Evolutionary conservation across 2,888 invertebrate genomes (phyloP).

Genomic region (Chrysotoxum bicinctum): DNA sequence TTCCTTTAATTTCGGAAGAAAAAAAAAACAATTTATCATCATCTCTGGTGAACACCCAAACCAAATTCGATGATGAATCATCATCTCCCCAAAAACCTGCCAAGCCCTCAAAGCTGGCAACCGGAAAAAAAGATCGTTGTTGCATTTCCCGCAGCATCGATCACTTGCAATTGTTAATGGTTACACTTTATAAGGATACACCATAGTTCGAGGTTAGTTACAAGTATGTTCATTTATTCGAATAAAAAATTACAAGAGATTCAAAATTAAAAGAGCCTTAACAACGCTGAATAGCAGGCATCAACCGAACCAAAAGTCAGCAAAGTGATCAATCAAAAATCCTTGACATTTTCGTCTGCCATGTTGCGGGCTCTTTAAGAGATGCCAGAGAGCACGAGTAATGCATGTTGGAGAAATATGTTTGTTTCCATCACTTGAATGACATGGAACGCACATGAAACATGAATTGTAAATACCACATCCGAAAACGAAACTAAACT

Average conservation of each 20-base stretch:
- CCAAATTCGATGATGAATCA: slow-evolving; percentile 68
- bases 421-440: slow-evolving; percentile 68
- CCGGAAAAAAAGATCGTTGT: slow-evolving; percentile 38
- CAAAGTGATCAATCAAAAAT: slow-evolving; percentile 72
- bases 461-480: slow-evolving; percentile 71
- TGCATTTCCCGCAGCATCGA: slow-evolving; percentile 67
- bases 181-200: slow-evolving; percentile 11
- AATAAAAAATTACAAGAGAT: slow-evolving; percentile 19
- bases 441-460: slow-evolving; percentile 67
- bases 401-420: slow-evolving; percentile 62
- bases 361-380: slow-evolving; percentile 30
- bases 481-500: slow-evolving; percentile 42
- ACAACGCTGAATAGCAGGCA: slow-evolving; percentile 3
- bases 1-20: slow-evolving; percentile 34
- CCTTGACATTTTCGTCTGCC: slow-evolving; percentile 65
- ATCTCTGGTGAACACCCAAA: slow-evolving; percentile 54
- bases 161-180: slow-evolving; percentile 67
- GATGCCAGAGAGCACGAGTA: slow-evolving; percentile 12
- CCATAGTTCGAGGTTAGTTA: slow-evolving; percentile 22
- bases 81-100: slow-evolving; percentile 40
- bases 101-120: slow-evolving; percentile 44
- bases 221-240: background rate
- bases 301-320: slow-evolving; percentile 41
- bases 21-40: slow-evolving; percentile 58
- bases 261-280: slow-evolving; percentile 47